Conservation (phyloP, 2,888 invertebrate species). For the Oconnorella tubifera region DNA sequence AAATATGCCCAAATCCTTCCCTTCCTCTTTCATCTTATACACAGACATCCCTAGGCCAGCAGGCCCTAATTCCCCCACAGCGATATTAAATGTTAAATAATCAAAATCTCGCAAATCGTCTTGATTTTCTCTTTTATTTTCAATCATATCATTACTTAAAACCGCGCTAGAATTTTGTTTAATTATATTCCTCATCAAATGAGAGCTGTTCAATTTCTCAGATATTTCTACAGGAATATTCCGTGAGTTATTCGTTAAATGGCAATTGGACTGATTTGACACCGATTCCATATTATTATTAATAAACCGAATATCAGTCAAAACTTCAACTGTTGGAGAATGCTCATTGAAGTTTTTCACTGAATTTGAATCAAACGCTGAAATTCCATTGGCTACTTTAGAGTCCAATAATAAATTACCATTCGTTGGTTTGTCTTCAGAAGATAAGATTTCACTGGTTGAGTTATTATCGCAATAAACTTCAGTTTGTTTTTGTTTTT, state of each 20-base stretch:
- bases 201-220: too few species aligned
- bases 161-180: too few species aligned
- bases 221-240: too few species aligned
- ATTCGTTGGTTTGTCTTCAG: background rate
- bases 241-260: too few species aligned
- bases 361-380: too few species aligned
- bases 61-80: background rate
- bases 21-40: slow-evolving; percentile 3
- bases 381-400: too few species aligned
- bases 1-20: slow-evolving; percentile 81
- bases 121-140: background rate
- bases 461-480: too few species aligned
- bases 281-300: background rate
- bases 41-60: slow-evolving; percentile 10
- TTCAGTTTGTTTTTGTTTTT: too few species aligned
- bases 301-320: background rate
- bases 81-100: slow-evolving; percentile 4
- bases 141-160: background rate
- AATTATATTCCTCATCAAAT: too few species aligned
- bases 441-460: background rate
- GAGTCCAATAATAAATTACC: too few species aligned
- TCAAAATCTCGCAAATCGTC: background rate
- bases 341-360: too few species aligned
- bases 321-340: too few species aligned
- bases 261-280: background rate